Base-by-base conservation (phyloP, 2,888 invertebrate genomes). In the Asteroscopus sphinx region DNA sequence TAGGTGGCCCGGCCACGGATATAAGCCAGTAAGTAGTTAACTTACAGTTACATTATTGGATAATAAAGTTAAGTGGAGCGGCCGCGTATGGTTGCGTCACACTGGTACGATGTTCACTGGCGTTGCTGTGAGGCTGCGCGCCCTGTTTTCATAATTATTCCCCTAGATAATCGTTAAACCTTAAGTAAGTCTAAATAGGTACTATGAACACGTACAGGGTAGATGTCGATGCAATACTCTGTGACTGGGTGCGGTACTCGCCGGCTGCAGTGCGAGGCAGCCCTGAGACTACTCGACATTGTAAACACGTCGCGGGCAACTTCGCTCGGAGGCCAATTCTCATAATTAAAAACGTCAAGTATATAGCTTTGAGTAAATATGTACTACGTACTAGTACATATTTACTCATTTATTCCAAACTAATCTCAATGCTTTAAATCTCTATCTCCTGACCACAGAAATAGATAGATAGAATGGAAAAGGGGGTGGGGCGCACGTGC, bases 171-270 rank as follows among this genome's bases (percentile, higher is more conserved):
- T 88, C 87, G 89, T 90, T 91, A 87, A 68, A 86, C 82, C 79
- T 82, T 89, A 87, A 86, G 83, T 90, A 90, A 90, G 87, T 88
- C 87, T 90, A 87, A 86, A 89, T 90, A 91, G 90, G 83, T 89
- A 91, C 86, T 91, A 90, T 89, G 87, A 91, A 87, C 89, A 89
- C 91, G 93, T 93, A 93, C 94, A 94, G 94, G 94, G 94, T 94
- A 94, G 94, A 89, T 91, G 90, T 90, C 86, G 85, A 83, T 89
- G 86, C 89, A 89, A 87, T 90, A 91, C 92, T 90, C 92, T 93
- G 93, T 92, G 80, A 81, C 91, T 89, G 91, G 88, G 85, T 78
- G 86, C 76, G 83, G 79, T 83, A 80, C 86, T 85, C 85, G 85
- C 82, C 53, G 58, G 74, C 69, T 21, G 74, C 58, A 61, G 63